These are phyloP conservation scores for Acrocephalus arundinaceus DNA, from an alignment of 2,113 vertebrate species.

Conservation along the genomic window DNA sequence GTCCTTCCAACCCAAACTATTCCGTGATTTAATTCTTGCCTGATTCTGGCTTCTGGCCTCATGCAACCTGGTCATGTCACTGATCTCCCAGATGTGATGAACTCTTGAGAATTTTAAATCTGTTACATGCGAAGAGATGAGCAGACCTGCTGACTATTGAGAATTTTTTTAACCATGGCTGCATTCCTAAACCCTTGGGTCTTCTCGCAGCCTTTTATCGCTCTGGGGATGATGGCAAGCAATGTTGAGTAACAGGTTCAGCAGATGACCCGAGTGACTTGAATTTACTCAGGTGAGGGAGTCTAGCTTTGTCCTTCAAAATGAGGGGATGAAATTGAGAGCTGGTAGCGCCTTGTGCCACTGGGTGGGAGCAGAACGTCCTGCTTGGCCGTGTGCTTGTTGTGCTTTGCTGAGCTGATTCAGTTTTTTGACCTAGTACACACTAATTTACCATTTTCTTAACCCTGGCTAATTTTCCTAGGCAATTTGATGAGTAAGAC, in stretches of 20 bases:
- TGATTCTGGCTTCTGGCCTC: not conserved
- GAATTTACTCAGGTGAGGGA: not conserved
- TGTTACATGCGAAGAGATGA: not conserved
- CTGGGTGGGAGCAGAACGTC: not conserved
- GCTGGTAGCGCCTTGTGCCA: not conserved
- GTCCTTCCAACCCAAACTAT: not conserved
- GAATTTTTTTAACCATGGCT: not conserved
- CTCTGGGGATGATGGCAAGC: not conserved
- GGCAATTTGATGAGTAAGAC: not conserved
- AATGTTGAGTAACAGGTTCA: not conserved
- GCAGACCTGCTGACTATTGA: not conserved
- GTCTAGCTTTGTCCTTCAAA: not conserved
- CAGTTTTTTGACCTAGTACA: not conserved
- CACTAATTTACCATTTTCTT: not conserved
- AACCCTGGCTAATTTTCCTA: not conserved
- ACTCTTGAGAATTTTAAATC: not conserved
- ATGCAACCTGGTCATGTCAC: not conserved
- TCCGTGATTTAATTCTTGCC: not conserved
- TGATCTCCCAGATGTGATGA: not conserved
- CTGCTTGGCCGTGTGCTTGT: rapidly evolving
- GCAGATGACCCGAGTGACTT: not conserved
- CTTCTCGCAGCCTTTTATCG: not conserved
- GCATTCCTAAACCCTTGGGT: not conserved
- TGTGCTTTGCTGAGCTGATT: not conserved
- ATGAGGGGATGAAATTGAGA: not conserved